phyloP scores from a whole-genome alignment of 2,888 invertebrate genomes.

The Eilema sororculum region DNA sequence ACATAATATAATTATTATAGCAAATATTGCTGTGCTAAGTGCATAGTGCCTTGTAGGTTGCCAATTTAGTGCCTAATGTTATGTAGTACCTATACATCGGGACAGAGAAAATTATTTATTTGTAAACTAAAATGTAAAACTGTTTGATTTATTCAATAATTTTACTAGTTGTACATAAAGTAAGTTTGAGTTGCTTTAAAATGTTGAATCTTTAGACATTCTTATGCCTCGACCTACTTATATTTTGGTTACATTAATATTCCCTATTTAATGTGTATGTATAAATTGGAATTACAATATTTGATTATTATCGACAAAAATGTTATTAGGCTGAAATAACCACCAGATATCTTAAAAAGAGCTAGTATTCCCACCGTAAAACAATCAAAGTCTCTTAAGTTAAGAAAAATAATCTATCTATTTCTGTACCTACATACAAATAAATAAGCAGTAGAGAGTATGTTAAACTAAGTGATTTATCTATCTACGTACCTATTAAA shows the following conservation, averaged over 20 bases:
- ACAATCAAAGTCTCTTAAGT: constrained; percentile 78
- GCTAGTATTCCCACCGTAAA: constrained; percentile 84
- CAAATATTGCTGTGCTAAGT: constrained; percentile 85
- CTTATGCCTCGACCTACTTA: constrained; percentile 21
- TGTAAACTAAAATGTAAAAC: constrained; percentile 46
- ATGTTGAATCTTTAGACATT: constrained; percentile 23
- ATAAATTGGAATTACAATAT: constrained; percentile 40
- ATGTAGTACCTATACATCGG: constrained; percentile 66
- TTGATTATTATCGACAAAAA: constrained; percentile 57
- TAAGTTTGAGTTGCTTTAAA: constrained; percentile 37
- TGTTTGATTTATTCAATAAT: constrained; percentile 27
- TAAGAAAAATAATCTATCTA: constrained; percentile 64
- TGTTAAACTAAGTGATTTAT: constrained; percentile 56
- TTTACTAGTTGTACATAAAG: constrained; percentile 28
- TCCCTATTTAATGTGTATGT: constrained; percentile 25
- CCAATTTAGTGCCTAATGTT: constrained; percentile 87
- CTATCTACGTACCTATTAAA: constrained; percentile 47
- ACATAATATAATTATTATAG: constrained; percentile 69
- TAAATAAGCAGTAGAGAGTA: constrained; percentile 62
- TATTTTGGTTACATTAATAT: constrained; percentile 12
- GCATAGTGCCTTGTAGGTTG: constrained; percentile 88
- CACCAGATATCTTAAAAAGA: constrained; percentile 78
- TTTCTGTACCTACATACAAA: constrained; percentile 72
- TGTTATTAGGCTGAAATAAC: constrained; percentile 72
- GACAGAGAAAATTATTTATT: constrained; percentile 63